Base-by-base conservation (phyloP, 2,888 invertebrate genomes). In the Hydroisotoma schaefferi region DNA sequence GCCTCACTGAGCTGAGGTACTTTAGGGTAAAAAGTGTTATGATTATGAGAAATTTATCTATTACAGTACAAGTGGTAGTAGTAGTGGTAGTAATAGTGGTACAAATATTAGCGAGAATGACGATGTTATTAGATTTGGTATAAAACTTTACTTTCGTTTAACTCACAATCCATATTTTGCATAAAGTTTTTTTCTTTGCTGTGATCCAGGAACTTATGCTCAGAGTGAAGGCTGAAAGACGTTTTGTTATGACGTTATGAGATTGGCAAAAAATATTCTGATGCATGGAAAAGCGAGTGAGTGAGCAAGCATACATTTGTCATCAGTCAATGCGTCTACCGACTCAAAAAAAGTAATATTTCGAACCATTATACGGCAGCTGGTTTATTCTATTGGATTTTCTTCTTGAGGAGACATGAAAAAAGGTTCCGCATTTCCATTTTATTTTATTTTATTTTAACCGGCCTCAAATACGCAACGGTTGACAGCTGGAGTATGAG, bases 261-360 rank as follows among this genome's bases (percentile, higher is more conserved):
- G 28, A 43, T 43, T n/a, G 54, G 33, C 55, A 29, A 55, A 55
- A 55, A 28, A 43, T 18, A 46, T 15, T 26, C 29, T 44, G 22
- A 44, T 43, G 53, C 57, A 53, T 40, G 40, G 40, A 40, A 40
- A n/a, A n/a, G n/a, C n/a, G 40, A 40, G 40, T 40, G 40, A 40
- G 40, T 40, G 40, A 40, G 40, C 40, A 40, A 18, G 40, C 40
- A 40, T 40, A 20, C 20, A 40, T n/a, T n/a, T 65, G 62, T 65
- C 62, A 65, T 62, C 59, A 65, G 62, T 65, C 65, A 62, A 62
- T 47, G 59, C 47, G 57, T 65, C 27, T 63, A 56, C 40, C 38
- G 57, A 46, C 57, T 54, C 55, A 59, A 65, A 59, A 65, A 65
- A 61, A n/a, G 62, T 59, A 57, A 52, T 65, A 59, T 65, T 62